phyloP scores from a whole-genome alignment of 2,888 invertebrate genomes.

The Drosophila hawaiiensis region DNA sequence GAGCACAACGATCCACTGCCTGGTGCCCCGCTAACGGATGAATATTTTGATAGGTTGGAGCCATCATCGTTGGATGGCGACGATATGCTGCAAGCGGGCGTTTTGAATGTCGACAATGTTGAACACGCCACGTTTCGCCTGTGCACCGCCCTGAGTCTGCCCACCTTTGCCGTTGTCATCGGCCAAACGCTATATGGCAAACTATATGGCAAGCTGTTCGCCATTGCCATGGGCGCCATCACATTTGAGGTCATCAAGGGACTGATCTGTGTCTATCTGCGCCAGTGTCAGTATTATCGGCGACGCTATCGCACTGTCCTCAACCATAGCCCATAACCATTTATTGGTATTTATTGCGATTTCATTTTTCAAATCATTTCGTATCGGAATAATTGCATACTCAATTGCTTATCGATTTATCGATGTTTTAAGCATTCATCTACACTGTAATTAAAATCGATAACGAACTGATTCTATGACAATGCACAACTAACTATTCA shows the following conservation, averaged over 20 bases:
- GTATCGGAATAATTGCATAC: neutral
- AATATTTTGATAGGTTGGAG: constrained; percentile 56
- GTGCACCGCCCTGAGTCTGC: constrained; percentile 55
- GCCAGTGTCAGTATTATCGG: constrained; percentile 47
- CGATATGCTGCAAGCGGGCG: constrained; percentile 28
- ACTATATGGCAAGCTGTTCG: constrained; percentile 25
- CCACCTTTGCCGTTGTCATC: constrained; percentile 54
- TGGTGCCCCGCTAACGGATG: constrained; percentile 60
- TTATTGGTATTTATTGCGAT: neutral
- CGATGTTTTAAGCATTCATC: neutral
- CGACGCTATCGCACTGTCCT: constrained; percentile 42
- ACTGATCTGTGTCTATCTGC: constrained; percentile 48
- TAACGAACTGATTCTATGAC: too few relatives aligned
- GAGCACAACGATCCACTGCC: constrained; percentile 40
- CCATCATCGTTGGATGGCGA: constrained; percentile 1
- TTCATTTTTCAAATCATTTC: neutral
- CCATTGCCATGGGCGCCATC: constrained; percentile 57
- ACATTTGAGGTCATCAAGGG: constrained; percentile 61
- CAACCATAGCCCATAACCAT: constrained; percentile 32
- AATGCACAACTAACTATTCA: neutral
- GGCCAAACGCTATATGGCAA: constrained; percentile 42
- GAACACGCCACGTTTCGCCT: constrained; percentile 47
- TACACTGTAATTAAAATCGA: neutral
- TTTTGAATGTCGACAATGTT: constrained; percentile 25
- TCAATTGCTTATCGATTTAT: neutral